A percentile compares a stretch with the other conserved stretches of the same genome.
These are phyloP conservation scores for Triops cancriformis DNA, from an alignment of 1,140 invertebrate species.

Conservation along the genomic window DNA sequence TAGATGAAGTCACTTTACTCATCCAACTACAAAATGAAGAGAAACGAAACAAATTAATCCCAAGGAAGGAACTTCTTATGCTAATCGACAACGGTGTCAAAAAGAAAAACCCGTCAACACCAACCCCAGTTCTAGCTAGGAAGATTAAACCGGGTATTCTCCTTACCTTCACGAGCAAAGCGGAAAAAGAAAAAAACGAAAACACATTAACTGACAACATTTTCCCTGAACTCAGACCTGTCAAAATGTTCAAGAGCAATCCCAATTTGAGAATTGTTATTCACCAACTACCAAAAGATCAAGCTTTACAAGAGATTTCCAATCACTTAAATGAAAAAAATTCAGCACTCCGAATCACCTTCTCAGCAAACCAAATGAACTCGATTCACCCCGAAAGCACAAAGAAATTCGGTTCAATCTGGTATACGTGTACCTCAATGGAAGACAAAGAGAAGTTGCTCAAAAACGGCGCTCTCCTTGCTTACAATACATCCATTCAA, in stretches of 20 bases:
- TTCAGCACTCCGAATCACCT: background rate
- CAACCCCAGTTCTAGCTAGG: constrained; percentile 4
- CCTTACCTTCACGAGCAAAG: background rate
- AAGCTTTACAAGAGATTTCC: background rate
- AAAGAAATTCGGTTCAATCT: background rate
- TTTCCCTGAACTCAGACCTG: background rate
- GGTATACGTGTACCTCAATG: background rate
- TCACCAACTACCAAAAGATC: constrained; percentile 9
- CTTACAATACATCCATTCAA: constrained; percentile 1
- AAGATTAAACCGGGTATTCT: background rate
- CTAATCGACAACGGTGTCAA: constrained; percentile 2
- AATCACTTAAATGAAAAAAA: background rate
- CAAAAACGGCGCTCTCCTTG: background rate
- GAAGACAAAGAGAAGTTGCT: constrained; percentile 13
- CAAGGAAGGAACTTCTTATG: background rate
- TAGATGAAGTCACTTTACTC: background rate
- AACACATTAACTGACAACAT: background rate
- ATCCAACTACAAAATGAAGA: constrained; percentile 11
- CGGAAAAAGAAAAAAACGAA: constrained; percentile 11
- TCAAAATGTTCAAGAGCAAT: background rate
- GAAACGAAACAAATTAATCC: constrained; percentile 12
- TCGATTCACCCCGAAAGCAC: background rate
- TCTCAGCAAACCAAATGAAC: background rate
- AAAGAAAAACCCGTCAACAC: background rate
- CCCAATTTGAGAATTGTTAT: background rate